phyloP scores from a whole-genome alignment of 1,140 invertebrate genomes.

The Drosophila willistoni region DNA sequence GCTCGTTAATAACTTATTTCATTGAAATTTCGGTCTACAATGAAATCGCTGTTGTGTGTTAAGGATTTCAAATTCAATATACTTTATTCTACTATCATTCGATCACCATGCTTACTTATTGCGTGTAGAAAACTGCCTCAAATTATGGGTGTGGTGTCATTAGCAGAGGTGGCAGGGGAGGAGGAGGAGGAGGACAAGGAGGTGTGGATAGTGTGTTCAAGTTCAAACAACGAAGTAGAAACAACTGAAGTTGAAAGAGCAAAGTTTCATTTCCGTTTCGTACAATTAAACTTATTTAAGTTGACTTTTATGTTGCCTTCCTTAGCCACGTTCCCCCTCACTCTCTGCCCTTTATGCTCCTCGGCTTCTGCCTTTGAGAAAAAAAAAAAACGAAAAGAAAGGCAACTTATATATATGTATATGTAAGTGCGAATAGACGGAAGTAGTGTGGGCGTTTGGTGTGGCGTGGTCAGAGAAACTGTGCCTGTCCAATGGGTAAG shows the following conservation, averaged over 20 bases:
- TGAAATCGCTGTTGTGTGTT: no score
- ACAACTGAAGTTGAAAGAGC: conserved; percentile 25
- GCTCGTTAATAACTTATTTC: no score
- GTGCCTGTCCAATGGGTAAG: conserved; percentile 34
- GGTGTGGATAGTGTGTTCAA: conserved; percentile 11
- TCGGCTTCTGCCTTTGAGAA: conserved; percentile 11
- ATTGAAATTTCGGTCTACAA: no score
- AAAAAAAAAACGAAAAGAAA: neutral
- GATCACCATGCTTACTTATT: no score
- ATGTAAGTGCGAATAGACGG: neutral
- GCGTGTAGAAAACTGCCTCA: neutral
- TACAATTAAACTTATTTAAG: conserved; percentile 64
- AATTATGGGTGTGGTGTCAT: neutral
- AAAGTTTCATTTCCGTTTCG: conserved; percentile 51
- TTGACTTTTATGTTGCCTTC: conserved; percentile 37
- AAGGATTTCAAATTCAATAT: no score
- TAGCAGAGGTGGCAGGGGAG: neutral
- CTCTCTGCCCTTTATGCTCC: neutral
- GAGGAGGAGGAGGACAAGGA: neutral
- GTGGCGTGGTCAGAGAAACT: conserved; percentile 2
- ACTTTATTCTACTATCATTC: no score
- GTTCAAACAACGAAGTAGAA: neutral
- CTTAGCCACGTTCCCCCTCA: no score
- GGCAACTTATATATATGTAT: neutral
- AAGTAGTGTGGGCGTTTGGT: neutral